A percentile compares a stretch with the other conserved stretches of the same genome.
Conservation (phyloP, 2,888 invertebrate species). For the Agrilus cyanescens region DNA sequence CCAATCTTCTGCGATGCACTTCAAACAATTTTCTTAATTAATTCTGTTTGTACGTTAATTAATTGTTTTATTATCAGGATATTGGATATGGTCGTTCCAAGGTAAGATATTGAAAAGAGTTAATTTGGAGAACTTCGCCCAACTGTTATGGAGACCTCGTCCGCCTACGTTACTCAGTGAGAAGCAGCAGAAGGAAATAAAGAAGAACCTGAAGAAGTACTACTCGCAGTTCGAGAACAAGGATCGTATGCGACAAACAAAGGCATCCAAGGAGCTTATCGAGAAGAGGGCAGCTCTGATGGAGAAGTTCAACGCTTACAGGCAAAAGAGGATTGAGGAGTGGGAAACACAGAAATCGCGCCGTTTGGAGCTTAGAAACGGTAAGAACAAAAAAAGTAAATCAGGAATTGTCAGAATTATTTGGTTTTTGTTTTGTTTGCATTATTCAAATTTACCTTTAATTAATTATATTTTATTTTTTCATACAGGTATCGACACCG, state of each 20-base stretch:
- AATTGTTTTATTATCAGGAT: conserved; percentile 45
- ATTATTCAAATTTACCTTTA: conserved; percentile 2
- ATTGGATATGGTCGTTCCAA: conserved; percentile 98
- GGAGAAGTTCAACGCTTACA: conserved; percentile 75
- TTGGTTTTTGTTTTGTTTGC: background rate
- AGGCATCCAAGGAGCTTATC: conserved; percentile 89
- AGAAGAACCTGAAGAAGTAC: conserved; percentile 96
- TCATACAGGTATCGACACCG: conserved; percentile 81
- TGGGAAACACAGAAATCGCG: conserved; percentile 68
- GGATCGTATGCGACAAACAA: conserved; percentile 83
- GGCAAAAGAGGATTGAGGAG: conserved; percentile 60
- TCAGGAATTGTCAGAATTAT: conserved; percentile 5
- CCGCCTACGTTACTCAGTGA: conserved; percentile 74
- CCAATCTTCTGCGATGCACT: background rate
- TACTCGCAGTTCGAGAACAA: conserved; percentile 92
- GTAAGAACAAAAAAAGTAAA: too few relatives aligned
- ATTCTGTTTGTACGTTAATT: conserved; percentile 18
- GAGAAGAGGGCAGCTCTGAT: conserved; percentile 83
- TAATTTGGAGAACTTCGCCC: conserved; percentile 85
- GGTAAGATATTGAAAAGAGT: conserved; percentile 64
- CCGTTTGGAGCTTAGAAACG: conserved; percentile 73
- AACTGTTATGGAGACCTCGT: conserved; percentile 92
- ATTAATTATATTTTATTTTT: conserved; percentile 15
- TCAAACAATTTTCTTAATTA: too few relatives aligned
- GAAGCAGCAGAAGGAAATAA: conserved; percentile 86